A percentile compares a stretch with the other conserved stretches of the same genome.
phyloP scores from a whole-genome alignment of 2,888 invertebrate genomes.

The Megamerina dolium region DNA sequence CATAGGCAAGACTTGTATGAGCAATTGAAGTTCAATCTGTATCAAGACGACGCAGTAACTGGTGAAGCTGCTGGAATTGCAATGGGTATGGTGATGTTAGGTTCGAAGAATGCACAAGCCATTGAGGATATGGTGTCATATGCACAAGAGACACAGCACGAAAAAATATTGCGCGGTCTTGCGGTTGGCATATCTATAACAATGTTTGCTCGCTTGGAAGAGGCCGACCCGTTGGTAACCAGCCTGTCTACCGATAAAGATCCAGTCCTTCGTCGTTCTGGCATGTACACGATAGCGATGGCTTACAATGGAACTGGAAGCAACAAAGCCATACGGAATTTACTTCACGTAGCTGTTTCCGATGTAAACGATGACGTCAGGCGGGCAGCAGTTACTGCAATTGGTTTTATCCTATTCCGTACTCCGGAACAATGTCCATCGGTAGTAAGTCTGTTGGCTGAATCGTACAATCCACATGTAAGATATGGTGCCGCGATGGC shows the following conservation, averaged over 20 bases:
- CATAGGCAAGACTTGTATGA: conserved; percentile 93
- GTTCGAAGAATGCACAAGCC: conserved; percentile 82
- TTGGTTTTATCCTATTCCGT: conserved; percentile 94
- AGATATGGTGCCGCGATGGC: conserved; percentile 99
- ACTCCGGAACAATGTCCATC: conserved; percentile 92
- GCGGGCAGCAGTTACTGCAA: conserved; percentile 95
- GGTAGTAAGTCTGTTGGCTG: conserved; percentile 92
- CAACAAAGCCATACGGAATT: conserved; percentile 89
- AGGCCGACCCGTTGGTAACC: conserved; percentile 89
- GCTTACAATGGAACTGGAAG: conserved; percentile 98
- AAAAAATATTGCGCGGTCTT: conserved; percentile 94
- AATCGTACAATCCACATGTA: conserved; percentile 98
- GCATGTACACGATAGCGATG: conserved; percentile 97
- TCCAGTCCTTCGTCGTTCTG: conserved; percentile 88
- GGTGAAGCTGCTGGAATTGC: conserved; percentile 98
- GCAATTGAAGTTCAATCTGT: conserved; percentile 92
- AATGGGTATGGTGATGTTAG: conserved; percentile 99
- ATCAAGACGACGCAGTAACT: conserved; percentile 98
- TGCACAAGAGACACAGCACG: conserved; percentile 86
- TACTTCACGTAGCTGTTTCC: conserved; percentile 94
- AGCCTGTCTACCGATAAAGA: conserved; percentile 89
- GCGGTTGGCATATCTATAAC: conserved; percentile 95
- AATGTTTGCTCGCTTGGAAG: conserved; percentile 95
- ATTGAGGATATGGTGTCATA: conserved; percentile 93
- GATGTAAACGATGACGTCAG: conserved; percentile 99